phyloP scores from a whole-genome alignment of 2,888 invertebrate species.

The Strigamia crassipes region DNA sequence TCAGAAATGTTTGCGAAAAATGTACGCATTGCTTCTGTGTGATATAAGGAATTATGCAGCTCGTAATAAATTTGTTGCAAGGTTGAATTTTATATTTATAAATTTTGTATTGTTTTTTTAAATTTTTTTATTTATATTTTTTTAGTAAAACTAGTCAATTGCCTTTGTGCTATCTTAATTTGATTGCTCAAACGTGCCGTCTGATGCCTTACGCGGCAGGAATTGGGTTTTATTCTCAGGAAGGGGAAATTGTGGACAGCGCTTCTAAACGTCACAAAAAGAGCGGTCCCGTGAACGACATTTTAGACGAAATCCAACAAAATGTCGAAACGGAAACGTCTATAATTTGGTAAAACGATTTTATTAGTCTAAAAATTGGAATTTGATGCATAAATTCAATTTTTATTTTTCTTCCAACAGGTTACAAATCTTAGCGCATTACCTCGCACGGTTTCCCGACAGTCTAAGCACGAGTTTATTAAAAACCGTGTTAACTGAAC shows the following conservation, averaged over 20 bases:
- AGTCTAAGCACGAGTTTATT: not conserved
- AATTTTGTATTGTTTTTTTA: too few species aligned
- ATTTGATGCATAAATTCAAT: too few species aligned
- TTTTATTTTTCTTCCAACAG: too few species aligned
- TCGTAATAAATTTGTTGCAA: not conserved
- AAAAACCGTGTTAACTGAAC: not conserved
- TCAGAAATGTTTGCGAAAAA: not conserved
- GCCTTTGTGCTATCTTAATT: not conserved
- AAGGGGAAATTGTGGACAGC: not conserved
- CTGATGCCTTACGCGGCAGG: not conserved
- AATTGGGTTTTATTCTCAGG: not conserved
- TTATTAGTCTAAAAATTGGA: too few species aligned
- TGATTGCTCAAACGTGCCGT: not conserved
- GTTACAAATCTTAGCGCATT: not conserved
- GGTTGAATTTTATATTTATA: not conserved
- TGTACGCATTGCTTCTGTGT: not conserved
- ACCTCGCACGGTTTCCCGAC: not conserved
- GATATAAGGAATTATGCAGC: not conserved
- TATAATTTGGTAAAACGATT: too few species aligned
- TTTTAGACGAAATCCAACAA: not conserved
- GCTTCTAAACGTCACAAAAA: not conserved
- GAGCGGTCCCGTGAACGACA: not conserved
- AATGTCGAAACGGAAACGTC: not conserved
- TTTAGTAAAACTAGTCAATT: not conserved
- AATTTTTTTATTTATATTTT: too few species aligned